Base-by-base conservation (phyloP, 2,113 vertebrate genomes). In the Calidris pugnax region DNA sequence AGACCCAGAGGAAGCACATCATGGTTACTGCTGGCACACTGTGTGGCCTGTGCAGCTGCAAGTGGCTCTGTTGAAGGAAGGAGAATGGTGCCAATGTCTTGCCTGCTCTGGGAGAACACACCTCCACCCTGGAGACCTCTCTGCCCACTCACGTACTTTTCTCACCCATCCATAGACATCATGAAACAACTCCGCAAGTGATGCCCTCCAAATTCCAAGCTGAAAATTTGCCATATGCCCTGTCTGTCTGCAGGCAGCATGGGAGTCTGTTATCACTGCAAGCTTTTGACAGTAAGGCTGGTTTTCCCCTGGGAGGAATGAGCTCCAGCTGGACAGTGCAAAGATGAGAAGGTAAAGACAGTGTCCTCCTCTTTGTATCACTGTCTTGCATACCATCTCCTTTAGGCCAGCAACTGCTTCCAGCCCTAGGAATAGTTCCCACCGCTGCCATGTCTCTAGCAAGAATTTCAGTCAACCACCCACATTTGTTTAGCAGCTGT, bases 1-100 rank as follows among this genome's bases (percentile, higher is more conserved):
- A 33, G 9, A 55, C 27, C 12, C 9, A 9, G 19, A 63, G n/a
- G 10, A 24, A 60, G 22, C 55, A 17, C 27, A 28, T 19, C 3
- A 2, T 50, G 14, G 28, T 1, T 2, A 41, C 16, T 0, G 0
- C 3, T 7, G 23, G 22, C 59, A 53, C 6, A 0, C 16, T 3
- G 13, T 1, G 0, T 2, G 18, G 16, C 6, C 69, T n/a, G 32
- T 23, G n/a, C 73, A n/a, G 73, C 64, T 74, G 87, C 56, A 50
- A 37, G 26, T 3, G 48, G 55, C 75, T 55, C 15, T 4, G 3
- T 22, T 6, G 55, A 33, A 57, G 50, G 56, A 76, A 66, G 33
- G 45, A 50, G 47, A 72, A n/a, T 0, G 0, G 16, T 72, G 41
- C 33, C 48, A 5, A 1, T 12, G 43, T 23, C 20, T 51, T 84